These are phyloP conservation scores for Cryptocheilus praepositus DNA, from an alignment of 2,888 invertebrate genomes.

Conservation along the genomic window DNA sequence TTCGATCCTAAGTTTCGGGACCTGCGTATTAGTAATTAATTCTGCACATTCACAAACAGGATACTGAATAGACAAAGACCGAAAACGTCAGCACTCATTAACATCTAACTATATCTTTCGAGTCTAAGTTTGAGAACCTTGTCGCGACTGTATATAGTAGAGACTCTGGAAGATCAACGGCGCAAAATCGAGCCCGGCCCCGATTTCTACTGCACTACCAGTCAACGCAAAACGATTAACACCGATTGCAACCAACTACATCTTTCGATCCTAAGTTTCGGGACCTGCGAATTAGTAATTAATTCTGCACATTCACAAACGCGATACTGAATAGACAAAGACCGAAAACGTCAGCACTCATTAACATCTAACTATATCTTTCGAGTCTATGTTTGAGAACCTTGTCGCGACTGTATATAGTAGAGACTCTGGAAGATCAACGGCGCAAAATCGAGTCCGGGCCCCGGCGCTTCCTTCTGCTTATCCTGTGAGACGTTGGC, in stretches of 20 bases:
- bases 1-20: too few species aligned
- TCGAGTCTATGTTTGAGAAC: slow-evolving; percentile 68
- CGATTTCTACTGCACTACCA: too few species aligned
- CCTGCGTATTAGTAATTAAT: too few species aligned
- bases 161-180: slow-evolving; percentile 80
- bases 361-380: too few species aligned
- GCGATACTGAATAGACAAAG: neutral
- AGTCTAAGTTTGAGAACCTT: slow-evolving; percentile 76
- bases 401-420: slow-evolving; percentile 82
- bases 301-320: too few species aligned
- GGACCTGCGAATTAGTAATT: too few species aligned
- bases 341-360: neutral
- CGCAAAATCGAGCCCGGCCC: slow-evolving; percentile 77
- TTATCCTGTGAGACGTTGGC: slow-evolving; percentile 52
- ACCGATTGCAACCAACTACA: too few species aligned
- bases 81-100: neutral
- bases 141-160: slow-evolving; percentile 80
- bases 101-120: neutral
- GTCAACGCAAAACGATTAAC: too few species aligned
- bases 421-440: slow-evolving; percentile 80
- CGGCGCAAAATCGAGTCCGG: slow-evolving; percentile 79
- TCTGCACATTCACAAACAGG: too few species aligned
- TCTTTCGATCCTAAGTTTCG: too few species aligned
- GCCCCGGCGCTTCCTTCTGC: slow-evolving; percentile 65
- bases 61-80: neutral